These are phyloP conservation scores for Autographa pulchrina DNA, from an alignment of 2,888 invertebrate species.

Conservation along the genomic window DNA sequence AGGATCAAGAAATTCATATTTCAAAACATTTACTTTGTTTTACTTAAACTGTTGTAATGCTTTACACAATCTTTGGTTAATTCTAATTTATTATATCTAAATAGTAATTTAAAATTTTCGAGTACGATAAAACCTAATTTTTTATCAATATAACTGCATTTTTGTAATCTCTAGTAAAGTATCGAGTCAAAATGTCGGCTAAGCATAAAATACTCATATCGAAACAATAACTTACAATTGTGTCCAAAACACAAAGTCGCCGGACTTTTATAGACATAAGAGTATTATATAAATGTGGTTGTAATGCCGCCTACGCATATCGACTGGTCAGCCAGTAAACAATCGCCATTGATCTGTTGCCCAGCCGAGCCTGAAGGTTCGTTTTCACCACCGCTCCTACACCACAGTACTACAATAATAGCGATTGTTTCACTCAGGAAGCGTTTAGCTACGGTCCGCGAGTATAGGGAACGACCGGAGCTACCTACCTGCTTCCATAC, in stretches of 20 bases:
- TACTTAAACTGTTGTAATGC: background rate
- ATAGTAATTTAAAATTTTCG: background rate
- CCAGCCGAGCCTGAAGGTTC: conserved; percentile 86
- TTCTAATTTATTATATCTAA: background rate
- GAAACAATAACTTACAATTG: conserved; percentile 44
- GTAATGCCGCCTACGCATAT: conserved; percentile 60
- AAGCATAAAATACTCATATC: conserved; percentile 30
- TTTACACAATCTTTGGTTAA: background rate
- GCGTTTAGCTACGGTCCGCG: conserved; percentile 80
- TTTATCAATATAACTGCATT: background rate
- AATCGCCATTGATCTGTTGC: conserved; percentile 84
- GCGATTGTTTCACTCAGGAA: conserved; percentile 86
- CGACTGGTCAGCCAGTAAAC: conserved; percentile 72
- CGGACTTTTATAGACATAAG: conserved; percentile 49
- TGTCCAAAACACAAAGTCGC: conserved; percentile 38
- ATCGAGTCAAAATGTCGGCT: conserved; percentile 22
- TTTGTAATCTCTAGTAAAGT: background rate
- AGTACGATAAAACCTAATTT: background rate
- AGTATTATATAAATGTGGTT: conserved; percentile 51
- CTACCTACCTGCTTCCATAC: conserved; percentile 64
- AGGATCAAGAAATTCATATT: conserved; percentile 20
- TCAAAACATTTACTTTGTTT: background rate
- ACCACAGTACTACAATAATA: conserved; percentile 73
- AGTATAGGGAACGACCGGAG: conserved; percentile 72
- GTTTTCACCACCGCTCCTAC: conserved; percentile 78